Conservation (phyloP, 2,888 invertebrate genomes). For the Gandaritis pyraliata region DNA sequence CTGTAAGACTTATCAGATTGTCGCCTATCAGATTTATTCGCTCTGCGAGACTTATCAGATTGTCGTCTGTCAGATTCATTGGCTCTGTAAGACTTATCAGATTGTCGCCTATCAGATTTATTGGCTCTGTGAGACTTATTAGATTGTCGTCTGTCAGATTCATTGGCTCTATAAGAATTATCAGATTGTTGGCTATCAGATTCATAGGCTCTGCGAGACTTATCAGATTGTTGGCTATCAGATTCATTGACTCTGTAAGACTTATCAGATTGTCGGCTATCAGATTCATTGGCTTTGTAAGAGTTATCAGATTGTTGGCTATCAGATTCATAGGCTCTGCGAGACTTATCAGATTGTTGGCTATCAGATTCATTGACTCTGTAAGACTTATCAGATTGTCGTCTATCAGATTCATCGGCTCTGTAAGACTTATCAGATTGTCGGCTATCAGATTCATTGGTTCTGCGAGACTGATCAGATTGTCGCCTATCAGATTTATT, state of each 20-base stretch:
- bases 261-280: background rate
- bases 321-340: background rate
- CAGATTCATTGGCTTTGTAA: background rate
- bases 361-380: background rate
- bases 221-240: background rate
- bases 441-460: background rate
- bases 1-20: too few relatives aligned
- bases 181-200: background rate
- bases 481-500: background rate
- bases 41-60: too few relatives aligned
- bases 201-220: background rate
- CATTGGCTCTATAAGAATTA: background rate
- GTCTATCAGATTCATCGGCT: background rate
- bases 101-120: background rate
- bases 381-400: too few relatives aligned
- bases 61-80: background rate
- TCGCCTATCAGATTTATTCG: background rate
- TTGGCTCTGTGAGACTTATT: too few relatives aligned
- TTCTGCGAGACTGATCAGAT: too few relatives aligned
- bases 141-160: background rate
- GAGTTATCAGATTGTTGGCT: too few relatives aligned
- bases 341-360: background rate
- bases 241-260: background rate
- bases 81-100: background rate
- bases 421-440: background rate